Percentiles rank a stretch among this genome's conserved stretches.
phyloP scores from a whole-genome alignment of 2,797 vertebrate genomes.

The Craterocephalus amniculus region DNA sequence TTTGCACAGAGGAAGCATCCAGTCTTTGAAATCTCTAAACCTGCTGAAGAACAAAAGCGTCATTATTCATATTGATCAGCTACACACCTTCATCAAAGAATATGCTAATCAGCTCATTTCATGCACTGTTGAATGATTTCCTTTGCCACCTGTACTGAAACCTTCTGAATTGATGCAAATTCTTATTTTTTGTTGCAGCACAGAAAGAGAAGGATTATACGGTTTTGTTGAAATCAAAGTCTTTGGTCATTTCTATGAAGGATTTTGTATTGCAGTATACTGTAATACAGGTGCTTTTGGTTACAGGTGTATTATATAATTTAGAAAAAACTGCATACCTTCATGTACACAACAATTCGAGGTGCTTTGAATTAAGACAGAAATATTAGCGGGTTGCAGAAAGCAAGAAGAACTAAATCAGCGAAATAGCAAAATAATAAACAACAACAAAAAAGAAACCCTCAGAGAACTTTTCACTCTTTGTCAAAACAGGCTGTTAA shows the following conservation, averaged over 20 bases:
- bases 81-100: conserved; percentile 50
- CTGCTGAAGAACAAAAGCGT: conserved; percentile 41
- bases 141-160: conserved; percentile 7
- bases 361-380: too few relatives aligned
- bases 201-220: background rate
- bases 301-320: too few relatives aligned
- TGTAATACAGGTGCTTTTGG: too few relatives aligned
- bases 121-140: conserved; percentile 39
- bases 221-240: background rate
- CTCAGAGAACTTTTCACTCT: too few relatives aligned
- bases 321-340: too few relatives aligned
- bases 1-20: conserved; percentile 26
- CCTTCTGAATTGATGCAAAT: conserved; percentile 18
- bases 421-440: too few relatives aligned
- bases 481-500: too few relatives aligned
- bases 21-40: conserved; percentile 44
- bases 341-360: too few relatives aligned
- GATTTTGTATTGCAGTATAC: too few relatives aligned
- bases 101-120: conserved; percentile 49
- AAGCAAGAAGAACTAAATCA: too few relatives aligned
- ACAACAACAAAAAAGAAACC: too few relatives aligned
- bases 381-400: too few relatives aligned
- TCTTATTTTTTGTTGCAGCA: conserved; percentile 24
- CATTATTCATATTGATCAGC: conserved; percentile 55
- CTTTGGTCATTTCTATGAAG: background rate